Percentiles rank a stretch among this genome's conserved stretches.
These are phyloP conservation scores for Eutrigla gurnardus DNA, from an alignment of 2,797 vertebrate genomes.

Conservation along the genomic window DNA sequence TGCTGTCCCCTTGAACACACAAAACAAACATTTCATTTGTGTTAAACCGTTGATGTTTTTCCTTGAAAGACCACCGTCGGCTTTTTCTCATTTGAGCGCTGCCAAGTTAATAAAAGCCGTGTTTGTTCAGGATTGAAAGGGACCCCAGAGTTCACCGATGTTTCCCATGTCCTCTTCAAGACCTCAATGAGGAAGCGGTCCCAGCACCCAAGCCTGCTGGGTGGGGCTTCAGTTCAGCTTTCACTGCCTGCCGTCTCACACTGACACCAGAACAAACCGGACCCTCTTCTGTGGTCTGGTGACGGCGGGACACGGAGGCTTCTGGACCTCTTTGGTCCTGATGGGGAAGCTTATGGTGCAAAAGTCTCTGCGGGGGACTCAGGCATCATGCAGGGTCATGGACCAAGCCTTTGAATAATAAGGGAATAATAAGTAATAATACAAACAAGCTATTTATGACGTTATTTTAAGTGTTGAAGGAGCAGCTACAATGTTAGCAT, in stretches of 20 bases:
- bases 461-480: too few species aligned
- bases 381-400: slow-evolving; percentile 13
- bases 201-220: not conserved
- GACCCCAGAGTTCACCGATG: slow-evolving; percentile 51
- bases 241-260: slow-evolving; percentile 46
- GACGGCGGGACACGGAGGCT: slow-evolving; percentile 27
- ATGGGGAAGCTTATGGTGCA: slow-evolving; percentile 13
- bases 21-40: not conserved
- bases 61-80: slow-evolving; percentile 9
- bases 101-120: slow-evolving; percentile 59
- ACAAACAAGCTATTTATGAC: too few species aligned
- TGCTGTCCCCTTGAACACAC: not conserved
- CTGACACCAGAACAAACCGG: slow-evolving; percentile 32
- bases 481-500: too few species aligned
- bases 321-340: slow-evolving; percentile 41
- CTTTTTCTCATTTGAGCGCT: slow-evolving; percentile 24
- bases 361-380: slow-evolving; percentile 39
- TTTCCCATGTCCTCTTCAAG: slow-evolving; percentile 67
- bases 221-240: slow-evolving; percentile 14
- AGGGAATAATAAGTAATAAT: too few species aligned
- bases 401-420: rapidly evolving
- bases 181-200: slow-evolving; percentile 52
- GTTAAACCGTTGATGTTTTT: slow-evolving; percentile 27
- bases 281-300: slow-evolving; percentile 37
- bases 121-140: slow-evolving; percentile 63